These are phyloP conservation scores for Agrypnus murinus DNA, from an alignment of 2,888 invertebrate species.

Conservation along the genomic window DNA sequence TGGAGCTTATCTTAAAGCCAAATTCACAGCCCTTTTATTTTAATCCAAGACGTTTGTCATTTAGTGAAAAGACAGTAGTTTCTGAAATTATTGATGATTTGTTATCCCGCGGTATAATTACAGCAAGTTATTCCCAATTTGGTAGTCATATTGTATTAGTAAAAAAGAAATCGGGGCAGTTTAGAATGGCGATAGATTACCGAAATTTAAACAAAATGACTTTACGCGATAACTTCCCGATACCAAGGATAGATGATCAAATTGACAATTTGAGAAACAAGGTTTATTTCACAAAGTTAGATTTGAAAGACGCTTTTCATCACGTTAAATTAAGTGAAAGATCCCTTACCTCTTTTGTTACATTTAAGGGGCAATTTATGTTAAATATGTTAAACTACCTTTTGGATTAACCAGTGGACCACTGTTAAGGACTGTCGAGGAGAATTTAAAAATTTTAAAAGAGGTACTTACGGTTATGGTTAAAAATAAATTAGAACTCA, in stretches of 20 bases:
- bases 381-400: constrained; percentile 61
- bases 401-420: constrained; percentile 59
- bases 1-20: no score
- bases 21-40: no score
- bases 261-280: no score
- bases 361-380: constrained; percentile 59
- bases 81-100: no score
- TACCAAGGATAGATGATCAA: constrained; percentile 38
- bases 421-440: constrained; percentile 51
- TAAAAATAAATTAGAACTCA: background rate
- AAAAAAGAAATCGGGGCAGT: constrained; percentile 56
- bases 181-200: constrained; percentile 59
- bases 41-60: no score
- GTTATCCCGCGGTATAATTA: no score
- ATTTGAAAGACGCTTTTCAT: no score
- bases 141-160: no score
- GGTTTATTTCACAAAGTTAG: no score
- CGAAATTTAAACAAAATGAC: constrained; percentile 57
- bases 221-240: constrained; percentile 54
- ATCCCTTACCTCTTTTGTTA: constrained; percentile 53
- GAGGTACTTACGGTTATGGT: background rate
- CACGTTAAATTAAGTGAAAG: no score
- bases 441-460: background rate
- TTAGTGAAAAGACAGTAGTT: no score
- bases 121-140: no score